Evolutionary conservation across 2,797 vertebrate species (phyloP).

Genomic region (Pyrocephalus nanus): DNA sequence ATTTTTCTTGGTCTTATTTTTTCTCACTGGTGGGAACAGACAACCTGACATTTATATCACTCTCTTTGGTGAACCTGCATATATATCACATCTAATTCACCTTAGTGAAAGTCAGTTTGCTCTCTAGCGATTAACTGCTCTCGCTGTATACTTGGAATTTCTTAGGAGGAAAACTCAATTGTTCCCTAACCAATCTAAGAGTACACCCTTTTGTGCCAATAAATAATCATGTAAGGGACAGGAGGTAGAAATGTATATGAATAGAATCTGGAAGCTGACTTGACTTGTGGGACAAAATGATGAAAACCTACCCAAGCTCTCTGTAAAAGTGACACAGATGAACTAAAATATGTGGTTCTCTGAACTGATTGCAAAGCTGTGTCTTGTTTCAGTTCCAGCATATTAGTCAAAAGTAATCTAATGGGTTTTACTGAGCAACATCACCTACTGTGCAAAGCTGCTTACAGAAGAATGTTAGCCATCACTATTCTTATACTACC

Average conservation of each 20-base stretch:
- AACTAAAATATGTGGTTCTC: background rate
- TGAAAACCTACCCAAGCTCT: background rate
- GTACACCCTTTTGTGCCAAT: background rate
- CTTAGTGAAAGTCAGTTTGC: background rate
- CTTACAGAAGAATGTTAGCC: background rate
- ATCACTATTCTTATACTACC: background rate
- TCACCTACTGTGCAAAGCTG: background rate
- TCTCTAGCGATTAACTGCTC: background rate
- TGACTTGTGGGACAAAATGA: background rate
- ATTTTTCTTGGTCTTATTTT: background rate
- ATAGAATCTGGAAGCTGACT: background rate
- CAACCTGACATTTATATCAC: background rate
- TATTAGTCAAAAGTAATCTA: background rate
- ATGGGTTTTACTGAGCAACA: background rate
- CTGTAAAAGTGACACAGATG: background rate
- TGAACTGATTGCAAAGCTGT: background rate
- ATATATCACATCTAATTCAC: background rate
- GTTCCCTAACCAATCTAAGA: background rate
- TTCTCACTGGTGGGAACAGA: background rate
- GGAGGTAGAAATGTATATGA: background rate
- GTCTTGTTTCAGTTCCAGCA: background rate
- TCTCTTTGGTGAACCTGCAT: background rate
- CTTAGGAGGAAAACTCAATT: constrained; percentile 10
- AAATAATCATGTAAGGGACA: background rate
- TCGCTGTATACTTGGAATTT: background rate